Evolutionary conservation across 2,888 invertebrate species (phyloP).

Genomic region (Boloria selene): DNA sequence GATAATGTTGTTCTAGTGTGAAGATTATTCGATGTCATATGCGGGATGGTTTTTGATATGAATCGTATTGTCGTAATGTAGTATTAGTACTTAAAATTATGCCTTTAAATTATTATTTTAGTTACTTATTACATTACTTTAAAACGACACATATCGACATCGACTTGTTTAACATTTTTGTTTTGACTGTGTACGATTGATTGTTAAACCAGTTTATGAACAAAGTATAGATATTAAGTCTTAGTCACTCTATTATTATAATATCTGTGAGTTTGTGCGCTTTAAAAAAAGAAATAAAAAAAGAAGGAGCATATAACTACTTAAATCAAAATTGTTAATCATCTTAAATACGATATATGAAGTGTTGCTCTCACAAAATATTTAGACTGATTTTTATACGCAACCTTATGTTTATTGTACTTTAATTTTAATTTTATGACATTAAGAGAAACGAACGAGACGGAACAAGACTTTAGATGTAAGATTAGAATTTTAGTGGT

Average conservation of each 20-base stretch:
- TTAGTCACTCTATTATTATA: conserved; percentile 9
- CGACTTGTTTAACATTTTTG: not conserved
- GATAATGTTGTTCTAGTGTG: not conserved
- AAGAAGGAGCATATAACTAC: not conserved
- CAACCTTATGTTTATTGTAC: conserved; percentile 4
- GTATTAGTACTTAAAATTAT: not conserved
- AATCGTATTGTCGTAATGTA: not conserved
- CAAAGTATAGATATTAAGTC: conserved; percentile 20
- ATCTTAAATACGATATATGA: conserved; percentile 11
- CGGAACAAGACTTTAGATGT: conserved; percentile 13
- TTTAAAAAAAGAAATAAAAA: conserved; percentile 9
- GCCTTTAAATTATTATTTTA: not conserved
- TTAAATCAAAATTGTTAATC: conserved; percentile 17
- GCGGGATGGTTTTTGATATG: not conserved
- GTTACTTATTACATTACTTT: conserved; percentile 5
- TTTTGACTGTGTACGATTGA: not conserved
- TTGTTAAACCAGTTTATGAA: conserved; percentile 3
- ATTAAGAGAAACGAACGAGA: conserved; percentile 2
- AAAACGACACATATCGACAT: conserved; percentile 5
- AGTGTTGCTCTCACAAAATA: conserved; percentile 6
- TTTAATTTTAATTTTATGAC: conserved; percentile 4
- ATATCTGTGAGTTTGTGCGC: conserved; percentile 1
- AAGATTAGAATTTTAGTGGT: conserved; percentile 7
- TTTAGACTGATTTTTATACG: conserved; percentile 15
- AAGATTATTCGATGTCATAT: conserved; percentile 2